Base-by-base conservation (phyloP, 2,113 vertebrate genomes). In the Ophthalmolycus amberensis region DNA sequence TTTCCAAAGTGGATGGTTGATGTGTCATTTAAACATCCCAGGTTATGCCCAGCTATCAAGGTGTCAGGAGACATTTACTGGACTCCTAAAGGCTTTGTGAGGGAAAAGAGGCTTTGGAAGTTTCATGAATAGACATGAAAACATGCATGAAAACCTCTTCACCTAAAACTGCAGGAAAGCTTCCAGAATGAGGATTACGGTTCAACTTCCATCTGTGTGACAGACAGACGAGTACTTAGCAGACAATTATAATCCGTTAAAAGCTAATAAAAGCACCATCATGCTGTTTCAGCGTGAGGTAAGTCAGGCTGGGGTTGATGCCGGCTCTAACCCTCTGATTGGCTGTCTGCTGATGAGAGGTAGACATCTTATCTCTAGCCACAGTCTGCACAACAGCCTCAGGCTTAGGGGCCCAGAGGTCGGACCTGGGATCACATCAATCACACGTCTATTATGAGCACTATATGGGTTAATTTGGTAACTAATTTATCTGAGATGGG, bases 181-280 rank as follows among this genome's bases (percentile, higher is more conserved):
- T 88, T 94, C 91, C 88, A 93, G 87, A 90, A 90, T 69, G 56
- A 83, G 91, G 90, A 93, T 94, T 94, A 93, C 83, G 88, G 91
- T 93, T 94, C 92, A 94, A 54, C 38, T 89, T 92, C 90, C 94
- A 94, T 94, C 95, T 94, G 88, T 87, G 85, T 86, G 92, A 77
- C 73, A 88, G 89, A 92, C 91, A 94, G 88, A 92, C 66, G 82
- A 89, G 87, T 84, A 91, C 85, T 90, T 90, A 94, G 93, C 89
- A 94, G 93, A 95, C 88, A 95, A 93, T 94, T 93, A 91, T 90
- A 93, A 94, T 90, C 91, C 86, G 50, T 91, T 92, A 82, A 93
- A 94, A 92, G 90, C 93, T 91, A 88, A 94, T 90, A 91, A 90
- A 94, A 94, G 89, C 90, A 76, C 85, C 84, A 94, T 84, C 88